Conservation (phyloP, 2,888 invertebrate genomes). For the Eupithecia insigniata region DNA sequence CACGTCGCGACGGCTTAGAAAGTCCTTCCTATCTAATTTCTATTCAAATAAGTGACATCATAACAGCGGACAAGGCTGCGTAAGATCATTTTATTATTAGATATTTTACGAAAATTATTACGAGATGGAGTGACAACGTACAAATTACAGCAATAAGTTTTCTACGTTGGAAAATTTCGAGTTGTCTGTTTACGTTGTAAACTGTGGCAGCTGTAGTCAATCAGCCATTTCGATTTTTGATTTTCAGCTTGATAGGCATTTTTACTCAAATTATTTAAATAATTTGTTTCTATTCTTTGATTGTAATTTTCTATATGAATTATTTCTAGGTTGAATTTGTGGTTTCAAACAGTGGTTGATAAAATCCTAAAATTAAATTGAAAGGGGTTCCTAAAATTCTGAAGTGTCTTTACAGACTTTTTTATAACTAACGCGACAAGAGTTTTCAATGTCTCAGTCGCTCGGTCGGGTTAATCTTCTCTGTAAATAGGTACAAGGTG, state of each 20-base stretch:
- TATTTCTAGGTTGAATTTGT: too few species aligned
- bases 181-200: slow-evolving; percentile 1
- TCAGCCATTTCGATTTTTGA: not conserved
- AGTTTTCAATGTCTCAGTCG: not conserved
- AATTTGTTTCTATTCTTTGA: too few species aligned
- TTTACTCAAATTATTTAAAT: not conserved
- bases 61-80: slow-evolving; percentile 40
- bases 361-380: not conserved
- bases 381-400: not conserved
- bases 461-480: too few species aligned
- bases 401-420: not conserved
- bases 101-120: slow-evolving; percentile 38
- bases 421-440: not conserved
- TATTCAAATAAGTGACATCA: slow-evolving; percentile 49
- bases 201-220: not conserved
- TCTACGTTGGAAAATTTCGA: slow-evolving; percentile 15
- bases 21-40: slow-evolving; percentile 53
- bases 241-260: not conserved
- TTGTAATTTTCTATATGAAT: too few species aligned
- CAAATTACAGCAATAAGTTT: slow-evolving; percentile 29
- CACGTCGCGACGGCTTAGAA: slow-evolving; percentile 53
- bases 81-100: slow-evolving; percentile 39
- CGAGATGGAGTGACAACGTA: slow-evolving; percentile 27
- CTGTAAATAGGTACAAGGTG: not conserved
- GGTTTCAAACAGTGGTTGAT: too few species aligned